These are phyloP conservation scores for Saccopteryx bilineata DNA, from an alignment of 2,113 vertebrate species.

Conservation along the genomic window DNA sequence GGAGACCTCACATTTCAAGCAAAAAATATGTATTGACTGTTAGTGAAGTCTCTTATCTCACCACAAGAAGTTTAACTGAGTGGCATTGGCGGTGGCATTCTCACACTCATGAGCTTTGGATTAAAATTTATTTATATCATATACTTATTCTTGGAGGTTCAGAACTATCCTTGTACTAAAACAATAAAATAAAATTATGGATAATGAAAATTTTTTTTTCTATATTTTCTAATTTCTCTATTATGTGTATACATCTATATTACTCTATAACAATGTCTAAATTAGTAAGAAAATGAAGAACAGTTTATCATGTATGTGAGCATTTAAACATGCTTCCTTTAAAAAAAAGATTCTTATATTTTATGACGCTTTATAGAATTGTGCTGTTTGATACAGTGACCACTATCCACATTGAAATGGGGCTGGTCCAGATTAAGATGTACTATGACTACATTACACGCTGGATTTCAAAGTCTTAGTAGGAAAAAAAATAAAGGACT, in stretches of 20 bases:
- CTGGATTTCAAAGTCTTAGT: background rate
- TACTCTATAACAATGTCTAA: background rate
- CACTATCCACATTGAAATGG: fast-evolving
- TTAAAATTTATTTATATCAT: background rate
- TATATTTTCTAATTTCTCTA: background rate
- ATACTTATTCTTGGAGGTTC: background rate
- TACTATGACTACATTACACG: fast-evolving
- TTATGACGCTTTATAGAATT: background rate
- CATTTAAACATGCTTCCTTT: background rate
- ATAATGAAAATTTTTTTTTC: background rate
- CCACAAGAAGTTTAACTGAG: background rate
- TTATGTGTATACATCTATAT: background rate
- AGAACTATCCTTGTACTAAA: background rate
- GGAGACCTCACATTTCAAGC: background rate
- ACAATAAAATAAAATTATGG: background rate
- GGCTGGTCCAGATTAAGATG: background rate
- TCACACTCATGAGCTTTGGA: background rate
- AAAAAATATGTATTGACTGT: background rate
- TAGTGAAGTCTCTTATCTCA: background rate
- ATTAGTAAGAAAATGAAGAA: background rate
- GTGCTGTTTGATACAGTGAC: fast-evolving
- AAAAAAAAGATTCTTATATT: background rate
- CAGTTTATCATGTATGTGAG: background rate
- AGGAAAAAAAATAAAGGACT: background rate
- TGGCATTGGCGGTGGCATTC: background rate